phyloP scores from a whole-genome alignment of 1,140 invertebrate genomes.

The Drosophila navojoa region DNA sequence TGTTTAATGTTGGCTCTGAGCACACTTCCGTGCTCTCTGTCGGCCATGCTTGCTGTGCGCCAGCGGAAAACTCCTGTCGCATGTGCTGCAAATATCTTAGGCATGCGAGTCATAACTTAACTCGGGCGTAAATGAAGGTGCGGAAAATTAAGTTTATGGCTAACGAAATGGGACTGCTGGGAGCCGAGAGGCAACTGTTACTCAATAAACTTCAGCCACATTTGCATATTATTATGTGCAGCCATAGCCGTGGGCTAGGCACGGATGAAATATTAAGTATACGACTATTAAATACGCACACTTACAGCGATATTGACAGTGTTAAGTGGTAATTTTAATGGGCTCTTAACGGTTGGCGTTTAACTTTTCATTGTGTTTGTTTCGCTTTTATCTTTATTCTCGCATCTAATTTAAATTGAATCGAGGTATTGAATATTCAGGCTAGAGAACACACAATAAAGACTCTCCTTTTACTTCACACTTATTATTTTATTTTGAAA shows the following conservation, averaged over 20 bases:
- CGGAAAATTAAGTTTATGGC: slow-evolving; percentile 34
- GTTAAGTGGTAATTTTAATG: not conserved
- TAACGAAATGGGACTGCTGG: slow-evolving; percentile 17
- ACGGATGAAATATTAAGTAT: not conserved
- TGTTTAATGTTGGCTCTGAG: slow-evolving; percentile 51
- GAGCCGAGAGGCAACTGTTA: not conserved
- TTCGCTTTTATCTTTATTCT: not conserved
- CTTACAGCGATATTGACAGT: not conserved
- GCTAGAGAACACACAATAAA: no score
- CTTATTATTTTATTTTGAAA: no score
- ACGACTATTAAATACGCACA: slow-evolving; percentile 3
- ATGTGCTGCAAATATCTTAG: slow-evolving; percentile 5
- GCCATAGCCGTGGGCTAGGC: not conserved
- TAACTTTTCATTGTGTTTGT: not conserved
- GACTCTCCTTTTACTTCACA: no score
- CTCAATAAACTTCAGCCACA: not conserved
- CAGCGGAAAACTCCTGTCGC: not conserved
- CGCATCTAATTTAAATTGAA: not conserved
- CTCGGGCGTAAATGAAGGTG: slow-evolving; percentile 2
- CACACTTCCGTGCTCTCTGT: slow-evolving; percentile 11
- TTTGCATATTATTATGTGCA: slow-evolving; percentile 28
- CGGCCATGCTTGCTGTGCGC: slow-evolving; percentile 45
- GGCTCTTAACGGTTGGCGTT: not conserved
- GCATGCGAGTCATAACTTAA: slow-evolving; percentile 12
- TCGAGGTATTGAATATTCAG: not conserved